Conservation (phyloP, 1,140 invertebrate genomes). For the Neuroterus valhalla region DNA sequence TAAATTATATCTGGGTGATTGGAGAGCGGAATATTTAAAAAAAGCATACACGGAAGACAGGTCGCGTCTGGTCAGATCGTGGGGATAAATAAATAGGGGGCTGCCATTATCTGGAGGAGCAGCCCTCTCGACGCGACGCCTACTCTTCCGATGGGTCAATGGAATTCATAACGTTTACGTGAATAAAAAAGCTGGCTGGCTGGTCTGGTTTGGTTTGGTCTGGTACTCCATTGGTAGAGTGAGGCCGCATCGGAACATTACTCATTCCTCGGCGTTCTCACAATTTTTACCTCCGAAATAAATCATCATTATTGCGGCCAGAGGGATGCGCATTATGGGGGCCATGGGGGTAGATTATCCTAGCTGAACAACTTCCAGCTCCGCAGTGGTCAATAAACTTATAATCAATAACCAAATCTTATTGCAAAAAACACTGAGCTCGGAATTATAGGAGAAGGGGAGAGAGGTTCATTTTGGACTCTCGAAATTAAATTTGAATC, state of each 20-base stretch:
- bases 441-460: too few relatives aligned
- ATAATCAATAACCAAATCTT: background rate
- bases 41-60: constrained; percentile 39
- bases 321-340: constrained; percentile 70
- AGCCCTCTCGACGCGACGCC: constrained; percentile 60
- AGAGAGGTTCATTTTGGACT: too few relatives aligned
- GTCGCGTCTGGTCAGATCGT: constrained; percentile 47
- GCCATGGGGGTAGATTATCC: constrained; percentile 69
- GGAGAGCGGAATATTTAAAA: constrained; percentile 12
- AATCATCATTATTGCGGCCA: constrained; percentile 73
- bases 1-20: background rate
- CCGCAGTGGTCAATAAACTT: background rate
- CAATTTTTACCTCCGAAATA: constrained; percentile 74
- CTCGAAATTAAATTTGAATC: too few relatives aligned
- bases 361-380: constrained; percentile 47
- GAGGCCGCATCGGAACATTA: constrained; percentile 70
- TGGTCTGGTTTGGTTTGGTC: constrained; percentile 50
- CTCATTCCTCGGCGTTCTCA: constrained; percentile 69
- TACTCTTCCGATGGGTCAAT: constrained; percentile 65
- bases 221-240: constrained; percentile 53
- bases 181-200: constrained; percentile 64
- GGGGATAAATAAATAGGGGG: constrained; percentile 70
- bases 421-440: too few relatives aligned
- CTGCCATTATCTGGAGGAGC: constrained; percentile 69
- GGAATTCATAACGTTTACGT: constrained; percentile 71